Conservation (phyloP, 2,888 invertebrate genomes). For the Leucophora obtusa region DNA sequence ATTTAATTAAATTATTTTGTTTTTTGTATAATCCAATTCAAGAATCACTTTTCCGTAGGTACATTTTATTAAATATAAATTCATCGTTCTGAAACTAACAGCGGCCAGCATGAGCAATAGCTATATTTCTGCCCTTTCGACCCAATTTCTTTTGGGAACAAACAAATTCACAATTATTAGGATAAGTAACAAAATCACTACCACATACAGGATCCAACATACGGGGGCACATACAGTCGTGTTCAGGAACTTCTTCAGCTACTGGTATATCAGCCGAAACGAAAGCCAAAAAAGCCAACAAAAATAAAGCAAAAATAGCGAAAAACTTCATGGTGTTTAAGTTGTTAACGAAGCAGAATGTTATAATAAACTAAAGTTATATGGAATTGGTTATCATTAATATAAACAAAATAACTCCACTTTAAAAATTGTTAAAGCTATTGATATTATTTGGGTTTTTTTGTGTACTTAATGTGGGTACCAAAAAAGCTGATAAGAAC, state of each 20-base stretch:
- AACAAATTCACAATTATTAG: conserved; percentile 69
- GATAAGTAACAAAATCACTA: conserved; percentile 68
- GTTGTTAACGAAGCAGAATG: conserved; percentile 29
- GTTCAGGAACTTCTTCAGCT: conserved; percentile 7
- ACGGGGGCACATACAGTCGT: conserved; percentile 66
- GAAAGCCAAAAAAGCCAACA: conserved; percentile 64
- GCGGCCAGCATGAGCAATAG: conserved; percentile 55
- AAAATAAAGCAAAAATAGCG: conserved; percentile 64
- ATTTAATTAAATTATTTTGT: background rate
- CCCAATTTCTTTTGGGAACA: conserved; percentile 66
- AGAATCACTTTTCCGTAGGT: background rate
- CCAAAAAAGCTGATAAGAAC: background rate
- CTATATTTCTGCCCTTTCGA: conserved; percentile 63
- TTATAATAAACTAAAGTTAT: conserved; percentile 39
- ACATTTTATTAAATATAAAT: background rate
- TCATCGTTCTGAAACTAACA: conserved; percentile 58
- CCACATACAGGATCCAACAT: conserved; percentile 68
- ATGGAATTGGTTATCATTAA: conserved; percentile 18
- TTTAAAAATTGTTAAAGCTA: conserved; percentile 20
- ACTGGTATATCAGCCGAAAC: conserved; percentile 35
- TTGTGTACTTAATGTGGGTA: background rate
- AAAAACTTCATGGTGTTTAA: conserved; percentile 52
- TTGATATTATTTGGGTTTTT: conserved; percentile 24
- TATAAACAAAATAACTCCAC: conserved; percentile 19
- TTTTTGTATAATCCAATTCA: too few relatives aligned